phyloP scores from a whole-genome alignment of 2,888 invertebrate species.

The Prosapia bicincta region DNA sequence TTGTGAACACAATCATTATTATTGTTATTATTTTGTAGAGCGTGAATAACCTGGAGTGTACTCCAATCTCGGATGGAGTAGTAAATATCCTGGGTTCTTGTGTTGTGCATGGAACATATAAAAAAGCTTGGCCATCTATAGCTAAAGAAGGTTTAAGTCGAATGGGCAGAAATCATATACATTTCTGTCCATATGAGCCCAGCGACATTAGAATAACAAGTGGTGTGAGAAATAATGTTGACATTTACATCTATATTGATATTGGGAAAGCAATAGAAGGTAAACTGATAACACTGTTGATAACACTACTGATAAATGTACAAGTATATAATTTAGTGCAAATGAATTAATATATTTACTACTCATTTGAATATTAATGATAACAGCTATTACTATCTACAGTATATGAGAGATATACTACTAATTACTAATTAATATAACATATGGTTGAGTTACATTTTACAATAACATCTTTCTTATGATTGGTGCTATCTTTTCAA shows the following conservation, averaged over 20 bases:
- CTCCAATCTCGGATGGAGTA: not conserved
- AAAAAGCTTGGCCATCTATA: not conserved
- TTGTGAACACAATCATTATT: too few relatives aligned
- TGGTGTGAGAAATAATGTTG: constrained; percentile 3
- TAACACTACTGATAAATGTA: too few relatives aligned
- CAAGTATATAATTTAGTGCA: too few relatives aligned
- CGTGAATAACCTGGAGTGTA: not conserved
- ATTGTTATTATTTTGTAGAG: too few relatives aligned
- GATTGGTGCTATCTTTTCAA: too few relatives aligned
- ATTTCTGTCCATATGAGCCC: constrained; percentile 15
- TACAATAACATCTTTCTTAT: too few relatives aligned
- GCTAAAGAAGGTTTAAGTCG: constrained; percentile 14
- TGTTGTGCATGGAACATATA: constrained; percentile 15
- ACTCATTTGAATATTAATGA: too few relatives aligned
- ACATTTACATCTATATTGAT: constrained; percentile 13
- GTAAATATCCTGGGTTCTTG: not conserved
- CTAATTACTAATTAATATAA: not conserved
- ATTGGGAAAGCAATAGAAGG: constrained; percentile 11
- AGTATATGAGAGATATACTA: not conserved
- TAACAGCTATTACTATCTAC: not conserved
- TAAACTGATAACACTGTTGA: too few relatives aligned
- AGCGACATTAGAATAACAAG: constrained; percentile 2
- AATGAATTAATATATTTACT: too few relatives aligned
- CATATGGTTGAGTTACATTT: too few relatives aligned
- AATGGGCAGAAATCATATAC: constrained; percentile 12